These are phyloP conservation scores for Mycalesis mineus DNA, from an alignment of 2,888 invertebrate genomes.

Conservation along the genomic window DNA sequence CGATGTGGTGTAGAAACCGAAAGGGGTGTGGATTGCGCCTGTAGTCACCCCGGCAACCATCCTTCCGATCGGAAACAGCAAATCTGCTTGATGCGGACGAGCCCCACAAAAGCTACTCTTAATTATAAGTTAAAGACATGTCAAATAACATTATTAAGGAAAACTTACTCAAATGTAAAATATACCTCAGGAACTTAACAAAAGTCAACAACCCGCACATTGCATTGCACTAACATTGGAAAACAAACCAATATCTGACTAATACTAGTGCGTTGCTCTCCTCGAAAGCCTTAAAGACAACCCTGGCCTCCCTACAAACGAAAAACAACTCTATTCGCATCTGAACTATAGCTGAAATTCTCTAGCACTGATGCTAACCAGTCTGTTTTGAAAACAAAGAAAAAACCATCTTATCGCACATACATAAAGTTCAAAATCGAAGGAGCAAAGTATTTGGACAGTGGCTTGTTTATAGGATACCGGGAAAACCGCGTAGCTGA, in stretches of 20 bases:
- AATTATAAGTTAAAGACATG: too few relatives aligned
- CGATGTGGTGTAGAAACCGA: too few relatives aligned
- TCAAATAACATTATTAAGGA: background rate
- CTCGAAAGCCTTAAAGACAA: conserved; percentile 16
- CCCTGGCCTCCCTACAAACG: background rate
- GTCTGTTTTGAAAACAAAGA: background rate
- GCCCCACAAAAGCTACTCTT: too few relatives aligned
- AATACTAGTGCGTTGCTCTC: conserved; percentile 14
- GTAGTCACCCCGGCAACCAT: too few relatives aligned
- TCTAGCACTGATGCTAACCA: background rate
- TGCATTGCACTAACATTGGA: conserved; percentile 17
- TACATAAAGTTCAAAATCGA: background rate
- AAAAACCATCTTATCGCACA: background rate
- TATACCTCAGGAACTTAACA: conserved; percentile 12
- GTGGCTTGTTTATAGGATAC: conserved; percentile 24
- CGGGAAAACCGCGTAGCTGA: conserved; percentile 29
- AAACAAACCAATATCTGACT: conserved; percentile 27
- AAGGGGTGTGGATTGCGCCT: too few relatives aligned
- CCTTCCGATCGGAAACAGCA: too few relatives aligned
- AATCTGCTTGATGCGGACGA: too few relatives aligned
- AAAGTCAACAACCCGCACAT: conserved; percentile 31
- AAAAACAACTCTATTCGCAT: background rate
- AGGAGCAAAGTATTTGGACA: background rate
- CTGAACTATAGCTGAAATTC: background rate
- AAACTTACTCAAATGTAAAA: conserved; percentile 20